Base-by-base conservation (phyloP, 2,888 invertebrate genomes). In the Neoascia interrupta region DNA sequence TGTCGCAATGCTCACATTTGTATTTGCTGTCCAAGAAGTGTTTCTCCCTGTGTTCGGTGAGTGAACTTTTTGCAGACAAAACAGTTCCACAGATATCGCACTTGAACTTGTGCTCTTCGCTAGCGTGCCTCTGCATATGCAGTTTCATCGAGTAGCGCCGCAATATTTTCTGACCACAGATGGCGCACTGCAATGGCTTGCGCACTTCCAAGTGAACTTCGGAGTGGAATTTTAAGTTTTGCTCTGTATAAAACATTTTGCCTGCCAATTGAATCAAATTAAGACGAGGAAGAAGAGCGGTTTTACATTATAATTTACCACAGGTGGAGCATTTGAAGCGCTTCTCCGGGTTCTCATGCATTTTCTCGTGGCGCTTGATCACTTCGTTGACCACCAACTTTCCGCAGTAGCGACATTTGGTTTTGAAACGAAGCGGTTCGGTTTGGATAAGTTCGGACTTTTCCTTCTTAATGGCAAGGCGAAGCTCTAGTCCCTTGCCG, bases 41-140 rank as follows among this genome's bases (percentile, higher is more conserved):
- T 10, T 60, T 60, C n/a, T 45, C 36, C 11, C 47, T 21, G 21
- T 60, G 60, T 16, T 60, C 47, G 2, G 60, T 36, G 1, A 47
- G 26, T 23, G 61, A 13, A 23, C 61, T 28, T 47, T 61, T 61
- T 6, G 61, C 36, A 1, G 61, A 61, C n/a, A 61, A 18, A 15
- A 61, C 18, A n/a, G 47, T 47, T 11, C 60, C 60, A 10, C 60
- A 61, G 5, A 47, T 61, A 28, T 47, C 47, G 13, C 61, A 61
- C 10, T 61, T 61, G 13, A 61, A 61, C 5, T 37, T 61, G 1
- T 61, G 6, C 1, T 60, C 61, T 37, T 49, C 47, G 2, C 26
- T 47, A 11, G 47, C 47, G 6, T 61, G 47, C 1, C 47, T 26
- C 10, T 61, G 47, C 61, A 61, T 47, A 5, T 60, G 60, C 3